Evolutionary conservation across 1,140 invertebrate species (phyloP).

Genomic region (Diprion similis): DNA sequence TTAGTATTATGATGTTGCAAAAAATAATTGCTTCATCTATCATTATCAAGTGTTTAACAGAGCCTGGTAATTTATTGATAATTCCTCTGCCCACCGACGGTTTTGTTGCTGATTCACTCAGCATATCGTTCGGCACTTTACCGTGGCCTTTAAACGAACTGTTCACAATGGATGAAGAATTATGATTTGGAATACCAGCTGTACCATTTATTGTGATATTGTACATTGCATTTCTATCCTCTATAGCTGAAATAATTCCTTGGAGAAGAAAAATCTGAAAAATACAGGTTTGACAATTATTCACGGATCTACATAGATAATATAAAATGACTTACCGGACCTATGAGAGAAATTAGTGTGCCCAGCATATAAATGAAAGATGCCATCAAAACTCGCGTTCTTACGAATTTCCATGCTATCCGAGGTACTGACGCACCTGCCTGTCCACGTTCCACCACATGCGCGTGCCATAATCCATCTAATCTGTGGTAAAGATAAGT

Average conservation of each 20-base stretch:
- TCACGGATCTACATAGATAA: neutral
- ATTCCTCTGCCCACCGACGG: neutral
- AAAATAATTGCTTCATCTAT: slow-evolving; percentile 34
- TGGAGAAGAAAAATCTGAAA: slow-evolving; percentile 29
- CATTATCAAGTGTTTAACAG: slow-evolving; percentile 22
- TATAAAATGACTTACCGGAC: slow-evolving; percentile 29
- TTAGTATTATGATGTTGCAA: slow-evolving; percentile 27
- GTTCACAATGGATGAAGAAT: neutral
- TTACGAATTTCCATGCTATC: slow-evolving; percentile 40
- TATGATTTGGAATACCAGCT: neutral
- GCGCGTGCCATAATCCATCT: slow-evolving; percentile 35
- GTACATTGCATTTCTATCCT: slow-evolving; percentile 21
- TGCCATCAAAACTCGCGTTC: slow-evolving; percentile 36
- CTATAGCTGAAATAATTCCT: slow-evolving; percentile 27
- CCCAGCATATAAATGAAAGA: slow-evolving; percentile 36
- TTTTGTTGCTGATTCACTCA: neutral
- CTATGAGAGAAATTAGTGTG: slow-evolving; percentile 31
- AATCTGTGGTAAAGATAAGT: slow-evolving; percentile 29
- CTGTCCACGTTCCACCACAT: slow-evolving; percentile 37
- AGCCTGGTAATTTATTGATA: slow-evolving; percentile 11
- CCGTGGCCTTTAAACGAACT: neutral
- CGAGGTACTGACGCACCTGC: slow-evolving; percentile 36
- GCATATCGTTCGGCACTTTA: neutral
- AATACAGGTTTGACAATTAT: neutral
- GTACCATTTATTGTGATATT: neutral